Base-by-base conservation (phyloP, 2,888 invertebrate genomes). In the Allophyes oxyacanthae region DNA sequence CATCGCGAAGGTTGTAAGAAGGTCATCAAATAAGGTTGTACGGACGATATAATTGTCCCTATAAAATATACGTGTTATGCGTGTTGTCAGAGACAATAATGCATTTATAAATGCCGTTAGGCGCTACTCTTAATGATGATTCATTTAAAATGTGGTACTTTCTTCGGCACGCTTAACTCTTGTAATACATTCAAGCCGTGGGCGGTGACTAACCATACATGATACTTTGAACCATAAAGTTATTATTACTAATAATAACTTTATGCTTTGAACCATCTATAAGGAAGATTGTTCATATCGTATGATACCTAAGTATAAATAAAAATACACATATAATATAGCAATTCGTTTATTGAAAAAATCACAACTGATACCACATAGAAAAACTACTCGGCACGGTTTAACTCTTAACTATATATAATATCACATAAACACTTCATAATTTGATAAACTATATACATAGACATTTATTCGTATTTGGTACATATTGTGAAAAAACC, bases 341-440 rank as follows among this genome's bases (percentile, higher is more conserved):
- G 90, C 89, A 91, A 88, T 90, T 89, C 82, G 77, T 94, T 93
- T 93, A 93, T 92, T 91, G 85, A 88, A 91, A 91, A 92, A 92
- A 91, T 91, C 92, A 94, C 92, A 93, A 94, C 93, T 91, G 89
- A 93, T 93, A 93, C 94, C 94, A 93, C 89, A 93, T 94, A 93
- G 92, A 94, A 94, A 94, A 93, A 90, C 94, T 94, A 93, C 89
- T 93, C 92, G 94, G 93, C 93, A 94, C 93, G 91, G 92, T 92
- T 93, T 93, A 93, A 91, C 89, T 91, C 93, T 94, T 93, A 94
- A 88, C 86, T 91, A 91, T 92, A 91, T 84, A 88, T 90, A 92
- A 90, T 92, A 93, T 93, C 93, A 93, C 93, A 93, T 92, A 91
- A 91, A 92, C 91, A 92, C 89, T 91, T 87, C 86, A 91, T 88